These are phyloP conservation scores for Malacoraja senta DNA, from an alignment of 2,797 vertebrate genomes.

Conservation along the genomic window DNA sequence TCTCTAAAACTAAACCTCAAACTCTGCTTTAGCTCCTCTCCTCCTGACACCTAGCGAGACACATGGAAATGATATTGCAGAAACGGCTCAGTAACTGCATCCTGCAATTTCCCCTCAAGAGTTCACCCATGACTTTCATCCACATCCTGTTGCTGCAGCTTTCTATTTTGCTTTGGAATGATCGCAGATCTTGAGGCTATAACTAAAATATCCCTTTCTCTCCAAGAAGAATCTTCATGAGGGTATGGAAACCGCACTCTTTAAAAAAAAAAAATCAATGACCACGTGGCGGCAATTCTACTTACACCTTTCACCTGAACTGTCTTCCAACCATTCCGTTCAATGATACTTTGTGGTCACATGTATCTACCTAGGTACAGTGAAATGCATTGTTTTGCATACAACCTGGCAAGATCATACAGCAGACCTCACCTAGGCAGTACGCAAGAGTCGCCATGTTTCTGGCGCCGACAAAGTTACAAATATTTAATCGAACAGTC, in stretches of 20 bases:
- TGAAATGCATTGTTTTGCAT: too few species aligned
- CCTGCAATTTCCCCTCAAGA: slow-evolving; percentile 19
- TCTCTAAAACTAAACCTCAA: too few species aligned
- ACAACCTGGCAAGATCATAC: too few species aligned
- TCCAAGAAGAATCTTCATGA: not conserved
- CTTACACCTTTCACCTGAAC: not conserved
- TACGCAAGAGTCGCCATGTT: too few species aligned
- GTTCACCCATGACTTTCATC: slow-evolving; percentile 14
- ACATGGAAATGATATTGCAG: not conserved
- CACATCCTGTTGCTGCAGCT: slow-evolving; percentile 1
- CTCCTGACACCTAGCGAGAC: not conserved
- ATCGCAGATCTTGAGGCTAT: not conserved
- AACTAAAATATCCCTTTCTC: not conserved
- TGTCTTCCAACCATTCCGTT: not conserved
- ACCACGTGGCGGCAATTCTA: not conserved
- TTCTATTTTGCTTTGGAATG: not conserved
- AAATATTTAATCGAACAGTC: too few species aligned
- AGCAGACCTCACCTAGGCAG: too few species aligned
- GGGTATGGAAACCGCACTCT: not conserved
- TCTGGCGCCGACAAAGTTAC: too few species aligned
- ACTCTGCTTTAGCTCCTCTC: not conserved
- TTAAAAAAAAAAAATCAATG: not conserved
- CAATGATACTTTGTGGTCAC: too few species aligned
- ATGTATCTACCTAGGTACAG: too few species aligned
- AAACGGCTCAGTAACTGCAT: not conserved